Conservation (phyloP, 2,888 invertebrate genomes). For the Xiphydria camelus region DNA sequence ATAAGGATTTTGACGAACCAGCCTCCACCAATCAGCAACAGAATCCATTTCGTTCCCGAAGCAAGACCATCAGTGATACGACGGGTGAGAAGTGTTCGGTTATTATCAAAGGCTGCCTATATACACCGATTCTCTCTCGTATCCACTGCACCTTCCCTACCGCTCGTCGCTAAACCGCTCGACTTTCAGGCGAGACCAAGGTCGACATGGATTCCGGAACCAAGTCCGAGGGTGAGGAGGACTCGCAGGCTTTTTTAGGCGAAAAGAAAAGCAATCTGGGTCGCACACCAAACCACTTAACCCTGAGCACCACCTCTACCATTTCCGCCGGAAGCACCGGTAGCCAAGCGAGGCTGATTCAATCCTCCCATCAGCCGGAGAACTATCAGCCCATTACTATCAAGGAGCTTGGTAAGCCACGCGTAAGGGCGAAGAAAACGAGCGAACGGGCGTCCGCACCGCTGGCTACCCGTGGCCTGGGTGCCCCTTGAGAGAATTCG, state of each 20-base stretch:
- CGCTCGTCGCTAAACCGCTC: slow-evolving; percentile 5
- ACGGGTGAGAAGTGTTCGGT: slow-evolving; percentile 63
- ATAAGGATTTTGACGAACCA: slow-evolving; percentile 72
- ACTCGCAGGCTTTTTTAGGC: slow-evolving; percentile 68
- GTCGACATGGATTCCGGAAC: slow-evolving; percentile 70
- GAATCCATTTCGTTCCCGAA: slow-evolving; percentile 67
- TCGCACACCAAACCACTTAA: slow-evolving; percentile 91
- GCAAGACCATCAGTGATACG: slow-evolving; percentile 89
- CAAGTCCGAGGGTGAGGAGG: slow-evolving; percentile 86
- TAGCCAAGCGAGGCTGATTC: slow-evolving; percentile 89
- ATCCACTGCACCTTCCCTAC: background rate
- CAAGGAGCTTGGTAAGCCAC: slow-evolving; percentile 84
- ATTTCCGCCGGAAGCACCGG: slow-evolving; percentile 92
- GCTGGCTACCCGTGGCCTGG: no score
- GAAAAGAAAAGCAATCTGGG: slow-evolving; percentile 70
- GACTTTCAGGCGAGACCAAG: slow-evolving; percentile 50
- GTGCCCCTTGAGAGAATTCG: no score
- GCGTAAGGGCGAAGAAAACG: no score
- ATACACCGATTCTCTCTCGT: background rate
- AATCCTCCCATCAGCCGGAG: slow-evolving; percentile 91
- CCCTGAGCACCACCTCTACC: slow-evolving; percentile 89
- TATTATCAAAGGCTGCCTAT: background rate
- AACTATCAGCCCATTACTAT: slow-evolving; percentile 87
- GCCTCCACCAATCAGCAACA: slow-evolving; percentile 47
- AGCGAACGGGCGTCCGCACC: no score